phyloP scores from a whole-genome alignment of 2,797 vertebrate species.

The Stomatorhinus walkeri region DNA sequence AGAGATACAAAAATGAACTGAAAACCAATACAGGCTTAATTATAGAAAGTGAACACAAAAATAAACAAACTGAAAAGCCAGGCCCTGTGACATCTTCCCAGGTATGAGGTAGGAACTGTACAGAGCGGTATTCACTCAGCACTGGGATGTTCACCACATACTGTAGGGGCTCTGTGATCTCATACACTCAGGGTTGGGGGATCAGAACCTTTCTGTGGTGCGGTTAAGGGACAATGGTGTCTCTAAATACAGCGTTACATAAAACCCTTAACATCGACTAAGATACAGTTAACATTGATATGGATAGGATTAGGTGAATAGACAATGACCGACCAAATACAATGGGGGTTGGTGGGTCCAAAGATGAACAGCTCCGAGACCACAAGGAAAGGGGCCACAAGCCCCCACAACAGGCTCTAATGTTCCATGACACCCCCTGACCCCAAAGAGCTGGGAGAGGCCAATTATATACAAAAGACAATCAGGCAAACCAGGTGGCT shows the following conservation, averaged over 20 bases:
- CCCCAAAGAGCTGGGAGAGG: background rate
- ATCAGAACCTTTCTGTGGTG: background rate
- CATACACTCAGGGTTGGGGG: background rate
- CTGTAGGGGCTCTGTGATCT: background rate
- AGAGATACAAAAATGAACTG: background rate
- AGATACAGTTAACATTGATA: background rate
- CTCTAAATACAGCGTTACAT: background rate
- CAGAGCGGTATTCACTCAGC: background rate
- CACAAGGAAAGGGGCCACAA: background rate
- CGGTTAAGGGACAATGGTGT: background rate
- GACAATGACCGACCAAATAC: background rate
- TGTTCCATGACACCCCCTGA: slow-evolving; percentile 2
- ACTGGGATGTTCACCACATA: background rate
- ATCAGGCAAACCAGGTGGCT: background rate
- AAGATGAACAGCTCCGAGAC: background rate
- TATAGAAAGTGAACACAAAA: background rate
- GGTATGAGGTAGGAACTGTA: background rate
- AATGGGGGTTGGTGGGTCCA: background rate
- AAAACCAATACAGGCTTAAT: slow-evolving; percentile 15
- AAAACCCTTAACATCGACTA: background rate
- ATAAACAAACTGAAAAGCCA: background rate
- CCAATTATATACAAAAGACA: slow-evolving; percentile 11
- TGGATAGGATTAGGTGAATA: background rate
- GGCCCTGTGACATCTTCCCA: background rate
- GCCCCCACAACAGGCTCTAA: background rate